Evolutionary conservation across 2,797 vertebrate genomes (phyloP).

Genomic region (Schizopygopsis pylzovi): DNA sequence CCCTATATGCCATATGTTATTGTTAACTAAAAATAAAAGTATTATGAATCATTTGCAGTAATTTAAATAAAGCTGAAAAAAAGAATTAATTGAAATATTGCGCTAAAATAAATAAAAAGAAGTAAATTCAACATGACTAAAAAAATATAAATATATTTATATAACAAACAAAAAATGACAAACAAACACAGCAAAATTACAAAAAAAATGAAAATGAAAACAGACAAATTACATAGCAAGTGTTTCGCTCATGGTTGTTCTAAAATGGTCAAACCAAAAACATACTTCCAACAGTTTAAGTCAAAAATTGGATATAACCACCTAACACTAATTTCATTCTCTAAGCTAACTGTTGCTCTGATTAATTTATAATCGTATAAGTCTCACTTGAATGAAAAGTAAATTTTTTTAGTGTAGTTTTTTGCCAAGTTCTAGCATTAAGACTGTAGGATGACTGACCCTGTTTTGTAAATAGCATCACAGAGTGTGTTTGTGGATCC

Average conservation of each 20-base stretch:
- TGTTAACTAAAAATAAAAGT: background rate
- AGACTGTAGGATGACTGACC: background rate
- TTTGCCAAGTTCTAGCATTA: background rate
- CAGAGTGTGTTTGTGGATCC: background rate
- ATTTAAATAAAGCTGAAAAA: background rate
- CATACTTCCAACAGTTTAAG: background rate
- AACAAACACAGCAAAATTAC: background rate
- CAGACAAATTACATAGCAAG: background rate
- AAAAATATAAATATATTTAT: background rate
- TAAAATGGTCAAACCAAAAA: background rate
- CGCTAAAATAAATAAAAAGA: background rate
- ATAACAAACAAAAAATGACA: background rate
- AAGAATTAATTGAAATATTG: background rate
- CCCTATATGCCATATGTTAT: background rate
- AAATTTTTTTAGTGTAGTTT: background rate
- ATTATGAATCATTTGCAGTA: background rate
- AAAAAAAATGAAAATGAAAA: background rate
- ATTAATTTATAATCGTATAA: background rate
- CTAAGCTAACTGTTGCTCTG: slow-evolving; percentile 3
- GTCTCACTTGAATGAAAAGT: slow-evolving; percentile 19
- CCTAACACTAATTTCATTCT: background rate
- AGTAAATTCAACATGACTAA: background rate
- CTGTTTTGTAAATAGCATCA: background rate
- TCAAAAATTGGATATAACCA: background rate
- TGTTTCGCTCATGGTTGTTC: background rate